Conservation (phyloP, 2,797 vertebrate genomes). For the Scolopax bukidnonensis region DNA sequence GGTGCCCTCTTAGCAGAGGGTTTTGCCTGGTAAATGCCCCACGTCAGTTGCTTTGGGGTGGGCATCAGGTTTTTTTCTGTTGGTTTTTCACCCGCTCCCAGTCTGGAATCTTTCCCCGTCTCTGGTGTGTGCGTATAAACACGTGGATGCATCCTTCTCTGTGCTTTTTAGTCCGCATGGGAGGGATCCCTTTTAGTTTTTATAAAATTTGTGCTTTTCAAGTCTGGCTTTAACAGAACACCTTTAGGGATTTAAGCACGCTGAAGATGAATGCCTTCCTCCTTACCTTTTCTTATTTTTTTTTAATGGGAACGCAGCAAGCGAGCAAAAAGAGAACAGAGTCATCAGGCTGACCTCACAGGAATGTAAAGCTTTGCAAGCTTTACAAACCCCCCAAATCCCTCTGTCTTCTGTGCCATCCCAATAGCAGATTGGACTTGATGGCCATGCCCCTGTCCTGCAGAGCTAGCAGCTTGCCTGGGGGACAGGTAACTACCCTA, state of each 20-base stretch:
- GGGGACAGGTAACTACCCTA: neutral
- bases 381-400: neutral
- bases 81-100: neutral
- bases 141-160: neutral
- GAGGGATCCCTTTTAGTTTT: neutral
- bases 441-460: neutral
- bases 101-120: neutral
- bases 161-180: neutral
- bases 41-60: accelerated
- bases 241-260: neutral
- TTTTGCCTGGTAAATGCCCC: neutral
- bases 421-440: neutral
- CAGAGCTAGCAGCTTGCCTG: neutral
- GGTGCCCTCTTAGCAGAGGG: accelerated
- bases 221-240: neutral
- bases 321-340: neutral
- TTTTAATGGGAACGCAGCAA: neutral
- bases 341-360: neutral
- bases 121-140: neutral
- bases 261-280: accelerated
- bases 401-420: neutral
- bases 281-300: accelerated
- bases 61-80: neutral
- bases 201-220: neutral
- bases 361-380: neutral